Evolutionary conservation across 2,888 invertebrate genomes (phyloP).

Genomic region (Cyclophora punctaria): DNA sequence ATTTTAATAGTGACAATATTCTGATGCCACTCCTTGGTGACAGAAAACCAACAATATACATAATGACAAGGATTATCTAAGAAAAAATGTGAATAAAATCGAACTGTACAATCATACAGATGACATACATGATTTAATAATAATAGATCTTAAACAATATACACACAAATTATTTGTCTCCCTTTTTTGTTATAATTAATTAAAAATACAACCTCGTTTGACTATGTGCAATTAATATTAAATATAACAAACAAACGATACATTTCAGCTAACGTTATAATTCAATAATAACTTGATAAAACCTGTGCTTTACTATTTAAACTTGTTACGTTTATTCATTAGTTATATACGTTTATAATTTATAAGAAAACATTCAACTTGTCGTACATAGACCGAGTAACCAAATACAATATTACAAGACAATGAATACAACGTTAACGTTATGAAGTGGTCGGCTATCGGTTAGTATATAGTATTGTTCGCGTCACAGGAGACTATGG

Average conservation of each 20-base stretch:
- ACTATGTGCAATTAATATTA: constrained; percentile 66
- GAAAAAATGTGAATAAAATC: constrained; percentile 43
- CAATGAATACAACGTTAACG: not conserved
- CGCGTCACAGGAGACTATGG: not conserved
- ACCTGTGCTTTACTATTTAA: constrained; percentile 60
- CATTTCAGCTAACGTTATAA: constrained; percentile 36
- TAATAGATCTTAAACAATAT: constrained; percentile 66
- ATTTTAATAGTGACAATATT: constrained; percentile 52
- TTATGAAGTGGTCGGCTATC: constrained; percentile 11
- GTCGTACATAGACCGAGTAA: constrained; percentile 28
- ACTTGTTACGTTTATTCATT: constrained; percentile 46
- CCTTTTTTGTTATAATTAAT: constrained; percentile 55
- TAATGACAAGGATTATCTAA: constrained; percentile 44
- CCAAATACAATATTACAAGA: constrained; percentile 8
- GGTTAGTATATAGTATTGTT: constrained; percentile 6
- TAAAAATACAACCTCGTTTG: constrained; percentile 70
- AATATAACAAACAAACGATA: constrained; percentile 53
- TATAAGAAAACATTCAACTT: constrained; percentile 18
- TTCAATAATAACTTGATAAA: constrained; percentile 46
- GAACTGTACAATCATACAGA: constrained; percentile 59
- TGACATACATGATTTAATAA: constrained; percentile 45
- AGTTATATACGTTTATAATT: constrained; percentile 14
- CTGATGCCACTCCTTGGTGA: constrained; percentile 42
- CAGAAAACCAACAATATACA: constrained; percentile 49
- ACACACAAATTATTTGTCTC: constrained; percentile 73